Percentiles rank a stretch among this genome's conserved stretches.
Evolutionary conservation across 1,140 invertebrate species (phyloP).

Genomic region (Watersipora subatra): DNA sequence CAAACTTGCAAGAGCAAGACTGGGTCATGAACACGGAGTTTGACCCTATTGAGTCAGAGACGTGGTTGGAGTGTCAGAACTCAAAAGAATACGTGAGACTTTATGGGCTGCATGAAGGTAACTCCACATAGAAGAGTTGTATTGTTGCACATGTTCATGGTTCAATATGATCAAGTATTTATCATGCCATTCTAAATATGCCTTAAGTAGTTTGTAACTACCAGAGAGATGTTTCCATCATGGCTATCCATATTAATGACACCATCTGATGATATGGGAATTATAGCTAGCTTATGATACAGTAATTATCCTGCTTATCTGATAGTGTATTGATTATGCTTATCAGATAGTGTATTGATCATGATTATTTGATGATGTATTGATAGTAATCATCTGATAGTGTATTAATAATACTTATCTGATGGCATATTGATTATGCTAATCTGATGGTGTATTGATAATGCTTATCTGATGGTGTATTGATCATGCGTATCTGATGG

Average conservation of each 20-base stretch:
- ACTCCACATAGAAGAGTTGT: not conserved
- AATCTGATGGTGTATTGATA: too few species aligned
- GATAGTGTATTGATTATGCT: too few species aligned
- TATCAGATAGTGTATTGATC: too few species aligned
- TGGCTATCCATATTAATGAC: too few species aligned
- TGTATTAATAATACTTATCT: too few species aligned
- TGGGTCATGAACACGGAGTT: not conserved
- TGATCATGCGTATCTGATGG: too few species aligned
- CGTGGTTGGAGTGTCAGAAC: not conserved
- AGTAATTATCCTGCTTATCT: not conserved
- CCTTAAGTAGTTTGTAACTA: too few species aligned
- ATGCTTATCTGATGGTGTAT: too few species aligned
- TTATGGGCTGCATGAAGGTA: not conserved
- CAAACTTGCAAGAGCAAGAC: not conserved
- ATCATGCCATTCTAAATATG: not conserved
- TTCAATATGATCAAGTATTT: not conserved
- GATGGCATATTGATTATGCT: too few species aligned
- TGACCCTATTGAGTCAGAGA: not conserved
- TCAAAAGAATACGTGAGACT: not conserved
- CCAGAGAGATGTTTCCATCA: too few species aligned
- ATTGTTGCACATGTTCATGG: not conserved
- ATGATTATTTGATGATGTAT: too few species aligned
- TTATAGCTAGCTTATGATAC: not conserved
- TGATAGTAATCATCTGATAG: too few species aligned
- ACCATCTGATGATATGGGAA: not conserved